phyloP scores from a whole-genome alignment of 2,113 vertebrate species.

The Condylura cristata region DNA sequence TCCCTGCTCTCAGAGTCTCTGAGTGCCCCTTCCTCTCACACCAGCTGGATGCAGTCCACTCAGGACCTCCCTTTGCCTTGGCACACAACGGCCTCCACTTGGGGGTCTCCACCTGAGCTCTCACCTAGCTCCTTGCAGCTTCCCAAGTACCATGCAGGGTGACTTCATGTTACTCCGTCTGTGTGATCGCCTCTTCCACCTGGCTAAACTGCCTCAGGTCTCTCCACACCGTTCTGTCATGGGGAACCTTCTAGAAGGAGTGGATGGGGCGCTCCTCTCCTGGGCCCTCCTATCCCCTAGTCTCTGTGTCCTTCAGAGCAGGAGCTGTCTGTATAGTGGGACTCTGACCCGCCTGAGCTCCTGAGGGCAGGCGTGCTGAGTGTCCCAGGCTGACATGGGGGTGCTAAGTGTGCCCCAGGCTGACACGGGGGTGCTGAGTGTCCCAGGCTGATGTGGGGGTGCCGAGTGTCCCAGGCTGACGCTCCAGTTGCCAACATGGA shows the following conservation, averaged over 20 bases:
- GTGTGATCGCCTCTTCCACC: no score
- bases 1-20: neutral
- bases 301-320: neutral
- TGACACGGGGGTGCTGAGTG: no score
- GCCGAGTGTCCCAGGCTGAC: neutral
- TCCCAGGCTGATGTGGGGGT: no score
- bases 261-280: accelerated
- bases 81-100: neutral
- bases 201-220: no score
- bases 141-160: accelerated
- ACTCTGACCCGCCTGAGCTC: neutral
- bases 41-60: neutral
- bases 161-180: accelerated
- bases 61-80: neutral
- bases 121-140: no score
- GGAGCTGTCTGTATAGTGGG: neutral
- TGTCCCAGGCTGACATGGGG: no score
- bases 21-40: neutral
- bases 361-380: neutral
- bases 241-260: neutral
- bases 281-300: neutral
- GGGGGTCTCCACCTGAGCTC: neutral
- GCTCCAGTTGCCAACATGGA: neutral
- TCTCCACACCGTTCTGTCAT: neutral
- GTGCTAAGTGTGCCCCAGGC: no score